Evolutionary conservation across 2,888 invertebrate genomes (phyloP).

Genomic region (Epirrhoe alternata): DNA sequence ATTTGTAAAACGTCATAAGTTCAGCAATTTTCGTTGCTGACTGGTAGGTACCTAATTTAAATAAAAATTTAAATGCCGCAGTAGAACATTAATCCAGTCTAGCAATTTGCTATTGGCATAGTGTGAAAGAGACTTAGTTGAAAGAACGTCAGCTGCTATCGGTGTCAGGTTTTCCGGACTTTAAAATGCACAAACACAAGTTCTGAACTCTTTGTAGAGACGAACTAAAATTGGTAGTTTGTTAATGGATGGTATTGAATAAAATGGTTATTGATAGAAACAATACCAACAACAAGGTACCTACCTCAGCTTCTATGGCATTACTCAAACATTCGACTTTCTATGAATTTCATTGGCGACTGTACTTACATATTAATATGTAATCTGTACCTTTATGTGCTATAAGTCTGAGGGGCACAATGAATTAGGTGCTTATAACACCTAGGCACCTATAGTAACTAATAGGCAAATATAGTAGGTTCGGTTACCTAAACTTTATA

Average conservation of each 20-base stretch:
- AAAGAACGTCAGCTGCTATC: constrained; percentile 68
- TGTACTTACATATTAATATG: too few species aligned
- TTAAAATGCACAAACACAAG: constrained; percentile 47
- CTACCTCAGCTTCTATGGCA: too few species aligned
- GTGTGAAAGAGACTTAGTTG: constrained; percentile 11
- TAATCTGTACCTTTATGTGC: too few species aligned
- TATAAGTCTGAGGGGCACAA: too few species aligned
- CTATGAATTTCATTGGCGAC: too few species aligned
- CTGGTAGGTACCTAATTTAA: too few species aligned
- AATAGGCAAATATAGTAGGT: not conserved
- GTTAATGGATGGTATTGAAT: not conserved
- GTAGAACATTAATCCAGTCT: not conserved
- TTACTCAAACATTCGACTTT: too few species aligned
- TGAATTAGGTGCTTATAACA: too few species aligned
- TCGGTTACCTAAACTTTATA: constrained; percentile 13
- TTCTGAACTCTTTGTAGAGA: constrained; percentile 18
- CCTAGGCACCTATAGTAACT: too few species aligned
- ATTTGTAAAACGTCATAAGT: too few species aligned
- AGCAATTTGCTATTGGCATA: constrained; percentile 5
- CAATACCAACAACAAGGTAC: not conserved
- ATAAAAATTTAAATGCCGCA: too few species aligned
- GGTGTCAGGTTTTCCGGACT: constrained; percentile 65
- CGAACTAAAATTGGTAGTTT: constrained; percentile 2
- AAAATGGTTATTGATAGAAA: not conserved
- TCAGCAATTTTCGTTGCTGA: too few species aligned